phyloP scores from a whole-genome alignment of 1,140 invertebrate species.

The Theocolax elegans region DNA sequence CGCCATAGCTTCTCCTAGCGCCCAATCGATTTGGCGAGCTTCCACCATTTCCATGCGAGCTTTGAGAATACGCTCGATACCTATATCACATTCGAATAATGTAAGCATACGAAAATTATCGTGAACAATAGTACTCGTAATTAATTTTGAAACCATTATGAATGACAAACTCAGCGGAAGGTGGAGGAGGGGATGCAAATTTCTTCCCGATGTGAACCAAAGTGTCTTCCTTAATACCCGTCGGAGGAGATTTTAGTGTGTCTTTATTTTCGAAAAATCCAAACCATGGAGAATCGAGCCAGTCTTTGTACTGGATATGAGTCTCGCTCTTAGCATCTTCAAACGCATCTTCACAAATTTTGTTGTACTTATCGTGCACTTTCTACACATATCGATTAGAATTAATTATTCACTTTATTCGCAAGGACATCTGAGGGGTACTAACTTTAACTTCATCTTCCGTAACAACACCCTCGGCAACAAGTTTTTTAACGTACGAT shows the following conservation, averaged over 20 bases:
- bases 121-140: not conserved
- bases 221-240: constrained; percentile 93
- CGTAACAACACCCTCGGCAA: not conserved
- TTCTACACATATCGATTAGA: constrained; percentile 67
- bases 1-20: constrained; percentile 85
- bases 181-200: constrained; percentile 92
- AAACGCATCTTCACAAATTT: constrained; percentile 88
- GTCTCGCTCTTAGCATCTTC: constrained; percentile 76
- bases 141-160: constrained; percentile 82
- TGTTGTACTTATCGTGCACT: constrained; percentile 92
- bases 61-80: constrained; percentile 84
- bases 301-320: constrained; percentile 78
- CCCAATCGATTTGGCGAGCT: constrained; percentile 81
- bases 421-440: too few species aligned
- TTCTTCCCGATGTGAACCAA: constrained; percentile 92
- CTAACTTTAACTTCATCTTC: not conserved
- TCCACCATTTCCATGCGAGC: constrained; percentile 91
- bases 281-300: constrained; percentile 89
- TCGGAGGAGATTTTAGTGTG: constrained; percentile 85
- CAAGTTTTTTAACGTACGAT: too few species aligned
- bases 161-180: constrained; percentile 93
- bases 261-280: constrained; percentile 82
- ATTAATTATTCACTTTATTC: too few species aligned
- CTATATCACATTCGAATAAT: too few species aligned
- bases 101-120: constrained; percentile 9